phyloP scores from a whole-genome alignment of 2,797 vertebrate species.

The Luscinia megarhynchos region DNA sequence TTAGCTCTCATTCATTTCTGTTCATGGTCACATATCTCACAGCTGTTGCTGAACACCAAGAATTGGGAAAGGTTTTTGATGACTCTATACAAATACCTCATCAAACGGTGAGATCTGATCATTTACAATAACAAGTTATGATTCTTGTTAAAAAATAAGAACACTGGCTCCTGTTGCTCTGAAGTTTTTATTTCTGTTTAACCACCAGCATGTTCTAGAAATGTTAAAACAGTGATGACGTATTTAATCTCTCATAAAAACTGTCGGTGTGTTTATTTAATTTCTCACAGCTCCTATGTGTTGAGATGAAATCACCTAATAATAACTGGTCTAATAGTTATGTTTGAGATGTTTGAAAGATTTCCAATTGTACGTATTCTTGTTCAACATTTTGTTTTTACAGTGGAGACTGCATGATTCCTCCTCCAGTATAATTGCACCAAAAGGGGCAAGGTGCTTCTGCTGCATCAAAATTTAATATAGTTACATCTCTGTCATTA shows the following conservation, averaged over 20 bases:
- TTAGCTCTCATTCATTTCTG: constrained; percentile 57
- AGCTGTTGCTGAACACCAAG: constrained; percentile 32
- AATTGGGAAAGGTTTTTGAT: constrained; percentile 32
- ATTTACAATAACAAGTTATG: background rate
- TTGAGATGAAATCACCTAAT: background rate
- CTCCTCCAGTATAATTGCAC: background rate
- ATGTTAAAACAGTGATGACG: background rate
- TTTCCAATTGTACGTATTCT: background rate
- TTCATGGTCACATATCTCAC: constrained; percentile 48
- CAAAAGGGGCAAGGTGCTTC: background rate
- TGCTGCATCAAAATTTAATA: background rate
- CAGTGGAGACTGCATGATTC: background rate
- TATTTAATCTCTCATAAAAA: constrained; percentile 1
- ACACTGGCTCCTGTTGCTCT: background rate
- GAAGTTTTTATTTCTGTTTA: background rate
- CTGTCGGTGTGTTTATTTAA: background rate
- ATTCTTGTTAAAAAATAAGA: background rate
- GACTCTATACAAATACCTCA: background rate
- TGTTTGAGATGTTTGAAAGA: background rate
- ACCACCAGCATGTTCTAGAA: background rate
- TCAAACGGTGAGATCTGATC: background rate
- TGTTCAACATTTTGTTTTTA: background rate
- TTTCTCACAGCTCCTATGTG: background rate
- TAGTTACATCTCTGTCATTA: background rate
- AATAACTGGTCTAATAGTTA: background rate